Evolutionary conservation across 2,888 invertebrate genomes (phyloP).

Genomic region (Brachyopa scutellaris): DNA sequence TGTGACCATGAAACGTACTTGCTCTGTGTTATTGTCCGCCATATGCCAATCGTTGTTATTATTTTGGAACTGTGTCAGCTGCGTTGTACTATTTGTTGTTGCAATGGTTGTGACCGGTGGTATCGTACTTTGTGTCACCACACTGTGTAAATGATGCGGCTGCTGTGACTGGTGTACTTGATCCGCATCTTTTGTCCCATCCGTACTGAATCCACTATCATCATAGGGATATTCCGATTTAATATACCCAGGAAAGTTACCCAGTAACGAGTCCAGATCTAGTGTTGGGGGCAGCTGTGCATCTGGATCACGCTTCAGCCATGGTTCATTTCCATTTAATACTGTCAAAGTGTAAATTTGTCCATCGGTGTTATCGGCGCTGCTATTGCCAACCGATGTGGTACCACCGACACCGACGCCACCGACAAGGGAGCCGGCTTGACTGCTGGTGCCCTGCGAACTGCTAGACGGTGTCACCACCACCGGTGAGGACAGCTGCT

Average conservation of each 20-base stretch:
- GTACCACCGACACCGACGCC: conserved; percentile 75
- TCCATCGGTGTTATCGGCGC: conserved; percentile 86
- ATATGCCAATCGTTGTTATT: conserved; percentile 93
- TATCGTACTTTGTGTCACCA: conserved; percentile 74
- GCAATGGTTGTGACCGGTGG: conserved; percentile 68
- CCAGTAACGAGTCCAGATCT: conserved; percentile 91
- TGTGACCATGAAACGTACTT: conserved; percentile 75
- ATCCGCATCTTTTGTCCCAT: conserved; percentile 83
- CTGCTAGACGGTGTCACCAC: conserved; percentile 55
- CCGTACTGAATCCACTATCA: conserved; percentile 88
- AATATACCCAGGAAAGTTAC: conserved; percentile 86
- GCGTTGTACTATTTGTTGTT: conserved; percentile 77
- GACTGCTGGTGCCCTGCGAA: conserved; percentile 61
- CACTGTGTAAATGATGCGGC: conserved; percentile 74
- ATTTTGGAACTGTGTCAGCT: conserved; percentile 84
- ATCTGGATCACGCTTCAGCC: conserved; percentile 86
- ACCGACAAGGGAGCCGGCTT: conserved; percentile 74
- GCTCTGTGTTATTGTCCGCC: conserved; percentile 87
- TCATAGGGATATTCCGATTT: conserved; percentile 91
- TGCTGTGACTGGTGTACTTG: conserved; percentile 73
- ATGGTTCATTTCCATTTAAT: conserved; percentile 88
- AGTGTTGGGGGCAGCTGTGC: conserved; percentile 84
- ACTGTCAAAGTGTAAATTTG: conserved; percentile 92
- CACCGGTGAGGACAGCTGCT: conserved; percentile 58
- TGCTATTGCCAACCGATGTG: conserved; percentile 77